Percentiles rank a stretch among this genome's conserved stretches.
Conservation (phyloP, 2,797 vertebrate genomes). For the Gastrophryne carolinensis region DNA sequence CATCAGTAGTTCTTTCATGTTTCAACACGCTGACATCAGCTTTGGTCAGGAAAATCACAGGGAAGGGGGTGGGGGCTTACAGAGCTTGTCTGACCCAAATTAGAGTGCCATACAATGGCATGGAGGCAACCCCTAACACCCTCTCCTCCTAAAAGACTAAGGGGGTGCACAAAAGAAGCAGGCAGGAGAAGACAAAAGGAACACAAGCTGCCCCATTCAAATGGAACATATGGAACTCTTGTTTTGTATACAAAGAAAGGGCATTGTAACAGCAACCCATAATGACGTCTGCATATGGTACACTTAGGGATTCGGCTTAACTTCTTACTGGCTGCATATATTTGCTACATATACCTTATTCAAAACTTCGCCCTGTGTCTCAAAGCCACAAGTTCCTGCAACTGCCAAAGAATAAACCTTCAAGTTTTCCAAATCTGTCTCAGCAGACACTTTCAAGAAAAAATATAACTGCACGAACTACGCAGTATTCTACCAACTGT, state of each 20-base stretch:
- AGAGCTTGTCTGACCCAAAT: constrained; percentile 71
- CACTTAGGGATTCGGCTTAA: constrained; percentile 85
- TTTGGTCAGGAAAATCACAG: constrained; percentile 80
- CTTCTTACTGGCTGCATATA: constrained; percentile 96
- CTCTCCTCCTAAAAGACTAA: constrained; percentile 67
- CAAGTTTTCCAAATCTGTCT: neutral
- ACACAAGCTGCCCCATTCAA: constrained; percentile 86
- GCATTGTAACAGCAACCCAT: constrained; percentile 93
- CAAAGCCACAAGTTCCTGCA: neutral
- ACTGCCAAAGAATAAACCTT: neutral
- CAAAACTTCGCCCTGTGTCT: constrained; percentile 6
- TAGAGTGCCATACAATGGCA: constrained; percentile 76
- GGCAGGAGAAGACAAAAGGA: constrained; percentile 90
- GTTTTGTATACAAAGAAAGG: constrained; percentile 88
- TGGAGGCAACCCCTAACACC: constrained; percentile 70
- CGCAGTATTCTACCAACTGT: no score
- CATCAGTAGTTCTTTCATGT: constrained; percentile 95
- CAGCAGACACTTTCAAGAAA: no score
- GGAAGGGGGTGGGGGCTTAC: constrained; percentile 61
- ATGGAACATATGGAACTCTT: constrained; percentile 98
- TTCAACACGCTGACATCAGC: constrained; percentile 86
- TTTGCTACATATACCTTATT: constrained; percentile 50
- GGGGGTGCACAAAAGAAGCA: constrained; percentile 70
- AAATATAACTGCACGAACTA: no score
- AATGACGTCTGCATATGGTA: constrained; percentile 86